Evolutionary conservation across 2,888 invertebrate genomes (phyloP), one percentile per base, ranked within the genome.

Genomic region (Tuberolachnus salignus): DNA sequence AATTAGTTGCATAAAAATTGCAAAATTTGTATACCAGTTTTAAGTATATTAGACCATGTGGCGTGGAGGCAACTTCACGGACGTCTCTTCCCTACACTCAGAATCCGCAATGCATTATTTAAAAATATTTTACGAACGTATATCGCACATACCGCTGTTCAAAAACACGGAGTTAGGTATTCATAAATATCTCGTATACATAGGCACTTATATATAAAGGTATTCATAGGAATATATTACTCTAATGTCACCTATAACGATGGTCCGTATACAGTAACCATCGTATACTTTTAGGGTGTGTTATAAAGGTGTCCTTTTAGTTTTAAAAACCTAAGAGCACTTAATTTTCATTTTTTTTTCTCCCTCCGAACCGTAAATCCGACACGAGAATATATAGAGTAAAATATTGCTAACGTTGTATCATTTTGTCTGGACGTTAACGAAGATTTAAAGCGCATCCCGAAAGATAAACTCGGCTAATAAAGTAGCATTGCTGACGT

Each of bases 361-460:
- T 51, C 46, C 44, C 55, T 66, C 63, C 46, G 9, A 21, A 34
- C 66, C 66, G 49, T 74, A 67, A 75, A 75, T 75, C 75, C 66
- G 21, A 63, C 61, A 46, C 34, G 42, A 74, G 8, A 73, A 63
- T 73, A 64, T 57, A 64, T 57, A 67, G 26, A 57, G 66, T 67
- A 75, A 67, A 75, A 57, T 67, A 75, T 75, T 75, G 67, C 69
- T 69, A 59, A 78, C 42, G 51, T 59, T 78, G 57, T 69, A 59
- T 69, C 69, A 75, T 78, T 74, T 69, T 42, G 59, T 42, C 49
- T 51, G 59, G 59, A 69, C 67, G 69, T 78, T 78, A 78, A 78
- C 78, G 78, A 78, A 78, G 59, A 78, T 78, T 75, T 78, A 78
- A 78, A 78, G 78, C 78, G 10, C 59, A 69, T 78, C 59, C 78